Percentiles rank a stretch among this genome's conserved stretches.
Evolutionary conservation across 2,888 invertebrate genomes (phyloP).

Genomic region (Meliscaeva auricollis): DNA sequence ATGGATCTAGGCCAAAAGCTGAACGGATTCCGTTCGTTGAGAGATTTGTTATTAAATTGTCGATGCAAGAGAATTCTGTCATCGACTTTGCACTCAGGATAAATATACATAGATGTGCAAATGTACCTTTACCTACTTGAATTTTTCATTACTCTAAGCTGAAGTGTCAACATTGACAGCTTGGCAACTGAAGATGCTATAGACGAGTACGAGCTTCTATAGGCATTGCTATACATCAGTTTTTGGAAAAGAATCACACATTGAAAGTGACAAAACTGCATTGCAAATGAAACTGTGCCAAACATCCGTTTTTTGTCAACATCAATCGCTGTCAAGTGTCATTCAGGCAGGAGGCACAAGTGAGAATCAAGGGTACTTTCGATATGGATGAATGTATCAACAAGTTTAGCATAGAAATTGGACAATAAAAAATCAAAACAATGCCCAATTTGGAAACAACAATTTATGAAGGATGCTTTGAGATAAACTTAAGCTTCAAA

Average conservation of each 20-base stretch:
- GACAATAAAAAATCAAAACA: slow-evolving; percentile 28
- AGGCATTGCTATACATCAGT: neutral
- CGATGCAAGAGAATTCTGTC: slow-evolving; percentile 13
- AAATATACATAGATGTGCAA: neutral
- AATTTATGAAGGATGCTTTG: slow-evolving; percentile 33
- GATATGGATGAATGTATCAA: slow-evolving; percentile 42
- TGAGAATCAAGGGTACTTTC: slow-evolving; percentile 8
- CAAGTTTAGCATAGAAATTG: slow-evolving; percentile 50
- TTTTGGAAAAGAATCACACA: slow-evolving; percentile 2
- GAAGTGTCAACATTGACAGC: slow-evolving; percentile 50
- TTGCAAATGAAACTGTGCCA: slow-evolving; percentile 48
- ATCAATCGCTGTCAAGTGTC: slow-evolving; percentile 41
- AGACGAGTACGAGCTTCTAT: neutral
- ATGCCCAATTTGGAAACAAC: slow-evolving; percentile 44
- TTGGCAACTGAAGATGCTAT: neutral
- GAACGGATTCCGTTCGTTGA: slow-evolving; percentile 19
- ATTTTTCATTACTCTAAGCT: slow-evolving; percentile 49
- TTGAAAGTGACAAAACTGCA: neutral
- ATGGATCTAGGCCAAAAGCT: slow-evolving; percentile 49
- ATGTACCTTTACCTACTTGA: neutral
- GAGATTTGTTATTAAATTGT: slow-evolving; percentile 63
- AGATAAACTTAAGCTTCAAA: neutral
- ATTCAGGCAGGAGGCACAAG: slow-evolving; percentile 1
- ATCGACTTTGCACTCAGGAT: neutral
- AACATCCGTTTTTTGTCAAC: slow-evolving; percentile 49